Percentiles rank a stretch among this genome's conserved stretches.
Evolutionary conservation across 1,140 invertebrate species (phyloP).

Genomic region (Neomicropteryx cornuta): DNA sequence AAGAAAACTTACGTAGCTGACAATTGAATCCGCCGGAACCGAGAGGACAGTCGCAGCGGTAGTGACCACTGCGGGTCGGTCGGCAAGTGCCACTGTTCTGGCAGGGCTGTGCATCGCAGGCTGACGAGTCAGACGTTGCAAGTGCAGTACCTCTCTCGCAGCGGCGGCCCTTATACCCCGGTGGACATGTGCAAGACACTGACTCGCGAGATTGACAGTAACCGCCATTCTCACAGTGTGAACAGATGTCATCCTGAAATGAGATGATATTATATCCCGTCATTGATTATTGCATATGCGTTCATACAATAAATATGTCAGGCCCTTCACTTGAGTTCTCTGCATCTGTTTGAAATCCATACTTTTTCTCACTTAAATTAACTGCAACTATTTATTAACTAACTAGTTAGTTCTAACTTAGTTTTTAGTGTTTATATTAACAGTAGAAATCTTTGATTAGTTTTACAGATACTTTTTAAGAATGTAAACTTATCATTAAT

Average conservation of each 20-base stretch:
- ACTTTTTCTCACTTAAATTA: too few species aligned
- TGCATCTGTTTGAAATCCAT: too few species aligned
- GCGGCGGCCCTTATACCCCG: constrained; percentile 47
- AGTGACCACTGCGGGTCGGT: constrained; percentile 40
- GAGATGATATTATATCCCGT: constrained; percentile 19
- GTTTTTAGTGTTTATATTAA: too few species aligned
- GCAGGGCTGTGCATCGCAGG: constrained; percentile 60
- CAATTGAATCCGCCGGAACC: constrained; percentile 69
- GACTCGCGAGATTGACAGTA: constrained; percentile 23
- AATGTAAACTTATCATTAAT: too few species aligned
- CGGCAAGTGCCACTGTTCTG: constrained; percentile 70
- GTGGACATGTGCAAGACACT: constrained; percentile 36
- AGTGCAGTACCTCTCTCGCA: constrained; percentile 57
- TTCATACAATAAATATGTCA: too few species aligned
- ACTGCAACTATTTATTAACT: too few species aligned
- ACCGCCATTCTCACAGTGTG: constrained; percentile 37
- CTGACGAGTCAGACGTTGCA: constrained; percentile 28
- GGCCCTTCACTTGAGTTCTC: too few species aligned
- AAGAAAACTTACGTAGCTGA: constrained; percentile 63
- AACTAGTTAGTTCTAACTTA: too few species aligned
- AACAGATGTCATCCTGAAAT: constrained; percentile 23
- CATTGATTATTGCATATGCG: constrained; percentile 23
- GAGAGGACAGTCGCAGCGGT: constrained; percentile 67
- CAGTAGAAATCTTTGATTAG: too few species aligned
- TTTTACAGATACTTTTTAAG: too few species aligned